Conservation (phyloP, 2,888 invertebrate species). For the Automeris io region DNA sequence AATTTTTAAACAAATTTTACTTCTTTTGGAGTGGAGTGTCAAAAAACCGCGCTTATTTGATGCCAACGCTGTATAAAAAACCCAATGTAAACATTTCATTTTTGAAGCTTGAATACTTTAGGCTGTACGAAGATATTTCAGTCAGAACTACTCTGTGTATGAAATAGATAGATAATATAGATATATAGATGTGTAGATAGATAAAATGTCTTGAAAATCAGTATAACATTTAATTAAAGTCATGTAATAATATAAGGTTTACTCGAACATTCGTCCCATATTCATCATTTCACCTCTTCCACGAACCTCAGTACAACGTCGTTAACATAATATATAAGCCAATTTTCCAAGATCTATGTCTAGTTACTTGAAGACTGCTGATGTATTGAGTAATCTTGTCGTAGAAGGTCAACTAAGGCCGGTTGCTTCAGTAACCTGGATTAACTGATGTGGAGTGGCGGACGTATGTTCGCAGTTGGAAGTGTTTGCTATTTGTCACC, state of each 20-base stretch:
- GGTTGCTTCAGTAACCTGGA: conserved; percentile 25
- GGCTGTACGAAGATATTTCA: too few species aligned
- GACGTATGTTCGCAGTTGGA: conserved; percentile 11
- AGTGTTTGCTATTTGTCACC: conserved; percentile 1
- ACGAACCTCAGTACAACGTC: conserved; percentile 22
- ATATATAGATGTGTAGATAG: too few species aligned
- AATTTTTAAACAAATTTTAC: too few species aligned
- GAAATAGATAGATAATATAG: too few species aligned
- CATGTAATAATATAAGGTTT: not conserved
- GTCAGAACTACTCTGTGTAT: too few species aligned
- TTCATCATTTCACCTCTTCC: conserved; percentile 22
- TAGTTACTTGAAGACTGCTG: conserved; percentile 6
- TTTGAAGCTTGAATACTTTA: too few species aligned
- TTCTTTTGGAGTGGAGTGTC: too few species aligned
- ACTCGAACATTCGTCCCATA: conserved; percentile 9
- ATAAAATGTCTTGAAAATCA: too few species aligned
- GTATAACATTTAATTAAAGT: too few species aligned
- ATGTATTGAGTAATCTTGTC: not conserved
- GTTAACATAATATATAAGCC: conserved; percentile 32
- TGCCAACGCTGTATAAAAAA: too few species aligned
- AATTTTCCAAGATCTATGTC: conserved; percentile 11
- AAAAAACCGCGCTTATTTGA: too few species aligned
- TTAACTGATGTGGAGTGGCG: conserved; percentile 17
- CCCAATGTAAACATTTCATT: too few species aligned
- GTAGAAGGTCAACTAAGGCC: conserved; percentile 16